phyloP scores from a whole-genome alignment of 2,113 vertebrate genomes.

The Bujurquina vittata region DNA sequence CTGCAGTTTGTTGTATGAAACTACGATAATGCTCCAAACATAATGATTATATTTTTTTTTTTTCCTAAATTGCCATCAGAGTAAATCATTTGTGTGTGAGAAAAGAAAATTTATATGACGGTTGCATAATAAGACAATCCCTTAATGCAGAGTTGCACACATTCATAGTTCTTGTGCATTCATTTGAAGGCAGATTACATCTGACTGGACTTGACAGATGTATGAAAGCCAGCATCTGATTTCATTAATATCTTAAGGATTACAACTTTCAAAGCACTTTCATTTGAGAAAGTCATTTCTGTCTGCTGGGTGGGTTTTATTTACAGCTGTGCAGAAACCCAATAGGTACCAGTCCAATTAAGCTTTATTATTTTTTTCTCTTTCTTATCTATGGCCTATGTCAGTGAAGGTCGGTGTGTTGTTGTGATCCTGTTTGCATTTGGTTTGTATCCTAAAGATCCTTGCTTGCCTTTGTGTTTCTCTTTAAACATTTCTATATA shows the following conservation, averaged over 20 bases:
- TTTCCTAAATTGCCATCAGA: neutral
- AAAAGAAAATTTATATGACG: neutral
- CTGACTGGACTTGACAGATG: neutral
- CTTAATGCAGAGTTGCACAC: neutral
- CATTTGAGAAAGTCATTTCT: constrained; percentile 7
- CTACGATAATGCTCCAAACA: too few relatives aligned
- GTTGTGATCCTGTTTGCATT: constrained; percentile 71
- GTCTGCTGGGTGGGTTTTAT: constrained; percentile 30
- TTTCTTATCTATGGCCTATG: constrained; percentile 39
- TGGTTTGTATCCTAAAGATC: constrained; percentile 54
- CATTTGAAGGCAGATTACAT: neutral
- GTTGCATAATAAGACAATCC: neutral
- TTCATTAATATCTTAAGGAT: constrained; percentile 29
- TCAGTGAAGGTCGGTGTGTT: constrained; percentile 61
- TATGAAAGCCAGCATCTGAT: neutral
- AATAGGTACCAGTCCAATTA: constrained; percentile 73
- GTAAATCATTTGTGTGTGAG: neutral
- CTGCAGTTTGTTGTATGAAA: neutral
- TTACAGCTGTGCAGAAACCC: constrained; percentile 41
- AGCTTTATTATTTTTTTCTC: constrained; percentile 56
- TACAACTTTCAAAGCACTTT: constrained; percentile 24
- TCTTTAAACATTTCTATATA: constrained; percentile 51
- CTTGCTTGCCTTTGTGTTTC: constrained; percentile 76
- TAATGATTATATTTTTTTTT: too few relatives aligned
- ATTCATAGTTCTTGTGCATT: neutral